Base-by-base conservation (phyloP, 2,113 vertebrate genomes). In the Ivindomyrus marchei region DNA sequence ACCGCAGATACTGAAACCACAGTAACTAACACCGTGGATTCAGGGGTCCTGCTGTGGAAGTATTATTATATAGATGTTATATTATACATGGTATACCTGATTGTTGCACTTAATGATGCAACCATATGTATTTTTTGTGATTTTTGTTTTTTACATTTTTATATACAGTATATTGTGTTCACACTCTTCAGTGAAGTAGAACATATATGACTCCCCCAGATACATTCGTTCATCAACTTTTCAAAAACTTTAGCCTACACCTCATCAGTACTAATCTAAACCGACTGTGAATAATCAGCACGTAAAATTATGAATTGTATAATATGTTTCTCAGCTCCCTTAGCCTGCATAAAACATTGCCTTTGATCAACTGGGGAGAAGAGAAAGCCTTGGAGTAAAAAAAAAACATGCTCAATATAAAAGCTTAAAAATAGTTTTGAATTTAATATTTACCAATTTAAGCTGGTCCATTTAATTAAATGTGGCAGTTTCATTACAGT, bases 381-480 rank as follows among this genome's bases (percentile, higher is more conserved):
- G 11, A 85, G 87, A 58, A 85, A 47, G 45, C 90, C 88, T 70
- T 21, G 7, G 88, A 90, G 83, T 80, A 58, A 87, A 86, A 58
- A 86, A 85, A 90, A 42, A 62, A 53, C 31, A 85, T 46, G 88
- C 84, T 45, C 62, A 88, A 52, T 62, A 77, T 49, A 70, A 74
- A 62, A 53, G 66, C 15, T 42, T 53, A 85, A 56, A 66, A 88
- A 89, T 86, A 90, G 87, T 89, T 91, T 58, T 77, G 90, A 88
- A 87, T 92, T 89, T 66, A 80, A 88, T 88, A 88, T 90, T 88
- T 88, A 47, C 66, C 87, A 80, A 89, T 86, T 92, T 90, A 21
- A 88, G 58, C 56, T 13, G 24, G 88, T 88, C 53, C 87, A 47
- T 89, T 53, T 88, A 90, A 92, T 92, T 92, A 92, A 90, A 91